Conservation (phyloP, 1,140 invertebrate species). For the Frieseomelitta varia region DNA sequence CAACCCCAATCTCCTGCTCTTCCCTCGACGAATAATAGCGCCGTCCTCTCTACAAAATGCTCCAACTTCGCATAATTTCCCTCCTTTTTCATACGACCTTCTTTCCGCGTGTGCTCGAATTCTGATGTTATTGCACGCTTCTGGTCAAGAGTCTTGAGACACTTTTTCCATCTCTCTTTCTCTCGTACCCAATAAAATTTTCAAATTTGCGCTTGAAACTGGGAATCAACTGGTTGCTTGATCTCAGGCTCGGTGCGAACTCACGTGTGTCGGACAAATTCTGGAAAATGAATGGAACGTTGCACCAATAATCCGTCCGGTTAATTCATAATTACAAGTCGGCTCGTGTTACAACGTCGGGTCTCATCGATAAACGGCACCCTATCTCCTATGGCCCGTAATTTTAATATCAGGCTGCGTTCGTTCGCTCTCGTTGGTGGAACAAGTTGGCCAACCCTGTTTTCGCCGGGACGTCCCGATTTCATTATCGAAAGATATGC, state of each 20-base stretch:
- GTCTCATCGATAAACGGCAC: neutral
- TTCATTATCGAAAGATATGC: constrained; percentile 44
- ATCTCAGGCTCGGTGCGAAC: too few relatives aligned
- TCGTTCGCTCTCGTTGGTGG: neutral
- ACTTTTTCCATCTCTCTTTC: too few relatives aligned
- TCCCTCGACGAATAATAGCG: constrained; percentile 29
- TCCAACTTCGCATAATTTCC: neutral
- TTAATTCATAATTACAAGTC: neutral
- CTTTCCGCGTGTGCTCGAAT: neutral
- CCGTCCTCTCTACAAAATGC: neutral
- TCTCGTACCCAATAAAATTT: too few relatives aligned
- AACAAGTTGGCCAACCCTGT: neutral
- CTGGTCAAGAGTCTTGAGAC: too few relatives aligned
- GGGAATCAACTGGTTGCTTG: too few relatives aligned
- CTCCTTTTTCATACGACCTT: neutral
- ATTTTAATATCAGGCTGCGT: neutral
- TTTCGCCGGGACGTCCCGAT: constrained; percentile 19
- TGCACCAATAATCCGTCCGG: neutral
- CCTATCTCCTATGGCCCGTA: too few relatives aligned
- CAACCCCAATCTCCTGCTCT: rapidly evolving
- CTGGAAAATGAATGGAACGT: neutral
- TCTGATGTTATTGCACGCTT: too few relatives aligned
- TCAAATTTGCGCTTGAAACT: too few relatives aligned
- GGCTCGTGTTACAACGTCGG: neutral
- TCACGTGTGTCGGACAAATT: too few relatives aligned